phyloP scores from a whole-genome alignment of 2,797 vertebrate genomes.

The Tapirus indicus region DNA sequence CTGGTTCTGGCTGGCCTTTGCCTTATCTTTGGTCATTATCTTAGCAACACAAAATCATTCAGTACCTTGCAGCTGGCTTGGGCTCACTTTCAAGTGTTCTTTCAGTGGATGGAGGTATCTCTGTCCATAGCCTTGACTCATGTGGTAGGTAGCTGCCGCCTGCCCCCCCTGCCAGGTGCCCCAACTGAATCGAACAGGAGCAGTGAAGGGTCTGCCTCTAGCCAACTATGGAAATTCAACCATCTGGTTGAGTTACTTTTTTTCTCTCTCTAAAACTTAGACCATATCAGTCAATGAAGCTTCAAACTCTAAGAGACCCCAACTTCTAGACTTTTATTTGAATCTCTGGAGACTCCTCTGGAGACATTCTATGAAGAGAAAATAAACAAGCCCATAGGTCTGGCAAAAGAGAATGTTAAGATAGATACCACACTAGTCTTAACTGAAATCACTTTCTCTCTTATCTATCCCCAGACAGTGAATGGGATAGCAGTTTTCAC shows the following conservation, averaged over 20 bases:
- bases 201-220: neutral
- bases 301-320: neutral
- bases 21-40: slow-evolving; percentile 23
- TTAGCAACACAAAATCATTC: slow-evolving; percentile 50
- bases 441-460: neutral
- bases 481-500: neutral
- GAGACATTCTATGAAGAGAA: neutral
- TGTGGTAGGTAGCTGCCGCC: neutral
- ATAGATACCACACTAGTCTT: neutral
- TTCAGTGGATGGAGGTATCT: neutral
- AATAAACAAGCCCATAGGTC: neutral
- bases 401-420: neutral
- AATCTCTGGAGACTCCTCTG: neutral
- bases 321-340: neutral
- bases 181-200: neutral
- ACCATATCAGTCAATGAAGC: slow-evolving; percentile 18
- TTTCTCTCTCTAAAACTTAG: neutral
- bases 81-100: slow-evolving; percentile 5
- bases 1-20: neutral
- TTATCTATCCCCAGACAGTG: neutral
- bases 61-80: neutral
- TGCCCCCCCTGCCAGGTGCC: neutral
- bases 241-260: neutral
- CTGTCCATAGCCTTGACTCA: neutral
- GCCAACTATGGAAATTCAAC: neutral